Evolutionary conservation across 2,888 invertebrate species (phyloP), one percentile per base, ranked within the genome.

Genomic region (Epiblema foenella): DNA sequence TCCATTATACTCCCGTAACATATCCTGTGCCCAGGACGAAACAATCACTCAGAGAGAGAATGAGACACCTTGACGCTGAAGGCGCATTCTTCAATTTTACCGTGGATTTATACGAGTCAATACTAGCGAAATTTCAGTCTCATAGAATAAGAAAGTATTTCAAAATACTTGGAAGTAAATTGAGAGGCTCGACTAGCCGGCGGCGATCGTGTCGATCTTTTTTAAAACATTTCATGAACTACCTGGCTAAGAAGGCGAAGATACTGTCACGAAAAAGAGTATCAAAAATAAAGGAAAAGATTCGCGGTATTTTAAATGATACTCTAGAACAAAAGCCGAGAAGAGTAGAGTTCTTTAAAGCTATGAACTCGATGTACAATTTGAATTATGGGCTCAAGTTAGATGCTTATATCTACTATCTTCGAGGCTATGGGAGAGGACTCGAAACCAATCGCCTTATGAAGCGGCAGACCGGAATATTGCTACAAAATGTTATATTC

Each of bases 81-180:
- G 90, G 90, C 8, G 83, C 87, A 1, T 83, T 88, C 58, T 87
- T 82, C 67, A 77, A 87, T 67, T 87, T 90, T 20, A 70, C 89
- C 3, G 75, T 79, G 9, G 85, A 85, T 58, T 79, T 90, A 42
- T 90, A 88, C 72, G 76, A 82, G 18, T 77, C 81, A 9, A 73
- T 88, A 59, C 72, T 87, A 24, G 75, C 77, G 9, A 80, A 81
- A 68, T 86, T 86, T 68, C 46, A 63, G 20, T 11, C 20, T 49
- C 17, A 72, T 76, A 29, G 79, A 75, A 77, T 87, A 11, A 77
- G 77, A 7, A 74, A 62, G 57, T 90, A 87, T 70, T 83, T 90
- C 24, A 70, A 67, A 49, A 76, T 84, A 9, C 72, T 91, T 24
- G 79, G 80, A 56, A 80, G 76, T 74, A 77, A 76, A 37, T 79